Evolutionary conservation across 2,797 vertebrate genomes (phyloP), one percentile per base, ranked within the genome.

Genomic region (Scyliorhinus canicula): DNA sequence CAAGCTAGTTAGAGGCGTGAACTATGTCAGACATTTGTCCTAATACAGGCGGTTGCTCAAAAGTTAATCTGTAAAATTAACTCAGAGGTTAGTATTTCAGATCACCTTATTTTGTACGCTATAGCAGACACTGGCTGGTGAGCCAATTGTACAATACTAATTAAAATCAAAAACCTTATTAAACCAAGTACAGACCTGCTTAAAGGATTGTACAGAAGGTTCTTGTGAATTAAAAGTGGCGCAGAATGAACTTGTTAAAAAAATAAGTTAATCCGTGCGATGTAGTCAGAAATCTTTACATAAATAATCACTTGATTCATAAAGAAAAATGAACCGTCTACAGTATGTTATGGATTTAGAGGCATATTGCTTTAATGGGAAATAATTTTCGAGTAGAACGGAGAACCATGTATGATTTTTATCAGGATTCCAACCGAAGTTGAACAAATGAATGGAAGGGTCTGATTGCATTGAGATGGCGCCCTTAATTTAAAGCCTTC

Each of bases 11-110:
- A 9, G 35, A 91, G n/a, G 57, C 35, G 0, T 40, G 60, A 91
- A 21, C 7, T 31, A 44, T 63, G 19, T 26, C 88, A 65, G n/a
- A 44, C 63, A 63, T 65, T 63, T 40, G 60, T 19, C 9, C n/a
- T 65, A 19, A 65, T 65, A 21, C 21, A 4, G n/a, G 35, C 24
- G 21, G 8, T 63, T 65, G 88, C 60, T 65, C 44, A 91, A 91
- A 28, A 91, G 65, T 91, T 91, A 91, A 91, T 63, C 88, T 91
- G 65, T 65, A 44, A 91, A 65, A 91, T 91, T 65, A 91, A 65
- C 21, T 65, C 79, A 7, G 60, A 26, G 88, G 60, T 65, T 44
- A 40, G n/a, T 44, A 40, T 44, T 91, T 65, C 88, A 91, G n/a
- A 65, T 91, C 88, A 91, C 63, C 60, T 65, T 91, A 91, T n/a